Evolutionary conservation across 2,888 invertebrate species (phyloP).

Genomic region (Leucophora obtusa): DNA sequence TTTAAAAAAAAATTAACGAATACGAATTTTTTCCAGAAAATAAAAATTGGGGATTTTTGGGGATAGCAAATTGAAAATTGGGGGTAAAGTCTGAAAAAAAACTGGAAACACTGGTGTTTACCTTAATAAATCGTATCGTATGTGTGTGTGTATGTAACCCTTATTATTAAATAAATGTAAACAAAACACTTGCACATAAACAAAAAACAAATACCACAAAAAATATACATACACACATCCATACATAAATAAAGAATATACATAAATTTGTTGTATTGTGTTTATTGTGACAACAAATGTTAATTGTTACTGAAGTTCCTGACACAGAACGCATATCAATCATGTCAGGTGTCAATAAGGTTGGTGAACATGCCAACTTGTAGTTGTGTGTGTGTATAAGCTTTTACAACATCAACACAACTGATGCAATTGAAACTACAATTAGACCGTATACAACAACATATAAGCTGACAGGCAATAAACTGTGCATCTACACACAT

Average conservation of each 20-base stretch:
- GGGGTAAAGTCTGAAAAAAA: too few species aligned
- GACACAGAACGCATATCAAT: constrained; percentile 55
- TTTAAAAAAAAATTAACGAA: too few species aligned
- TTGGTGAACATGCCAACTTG: constrained; percentile 50
- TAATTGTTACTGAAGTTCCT: constrained; percentile 54
- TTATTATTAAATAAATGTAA: background rate
- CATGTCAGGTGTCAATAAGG: constrained; percentile 62
- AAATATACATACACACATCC: background rate
- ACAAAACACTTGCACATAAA: too few species aligned
- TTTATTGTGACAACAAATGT: constrained; percentile 55
- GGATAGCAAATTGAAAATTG: too few species aligned
- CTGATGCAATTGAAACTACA: constrained; percentile 28
- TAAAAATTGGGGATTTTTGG: too few species aligned
- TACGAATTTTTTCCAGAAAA: too few species aligned
- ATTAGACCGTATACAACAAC: constrained; percentile 21
- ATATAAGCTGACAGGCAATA: constrained; percentile 3
- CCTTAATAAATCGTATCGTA: background rate
- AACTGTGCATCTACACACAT: constrained; percentile 2
- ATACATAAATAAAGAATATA: background rate
- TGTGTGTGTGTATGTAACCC: background rate
- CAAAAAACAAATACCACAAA: background rate
- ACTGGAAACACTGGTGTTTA: too few species aligned
- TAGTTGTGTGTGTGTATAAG: background rate
- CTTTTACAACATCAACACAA: background rate
- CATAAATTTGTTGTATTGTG: constrained; percentile 33